phyloP scores from a whole-genome alignment of 2,113 vertebrate species.

The Nothobranchius furzeri region DNA sequence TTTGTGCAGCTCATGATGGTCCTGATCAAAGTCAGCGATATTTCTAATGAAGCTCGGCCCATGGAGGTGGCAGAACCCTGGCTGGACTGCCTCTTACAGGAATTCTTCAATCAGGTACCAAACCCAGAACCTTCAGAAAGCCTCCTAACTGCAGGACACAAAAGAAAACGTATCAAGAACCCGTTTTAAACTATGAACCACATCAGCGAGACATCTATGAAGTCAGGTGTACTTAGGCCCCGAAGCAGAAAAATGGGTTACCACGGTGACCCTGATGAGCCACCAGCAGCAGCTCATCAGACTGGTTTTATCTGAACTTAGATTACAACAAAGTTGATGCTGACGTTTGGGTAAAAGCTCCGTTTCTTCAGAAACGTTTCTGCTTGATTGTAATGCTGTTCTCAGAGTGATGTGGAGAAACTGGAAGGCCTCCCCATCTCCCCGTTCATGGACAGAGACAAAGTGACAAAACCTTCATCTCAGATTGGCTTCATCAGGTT shows the following conservation, averaged over 20 bases:
- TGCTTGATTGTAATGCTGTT: neutral
- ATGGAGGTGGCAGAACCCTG: constrained; percentile 84
- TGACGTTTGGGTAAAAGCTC: no score
- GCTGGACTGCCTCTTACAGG: constrained; percentile 83
- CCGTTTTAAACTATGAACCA: no score
- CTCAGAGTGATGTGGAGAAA: constrained; percentile 82
- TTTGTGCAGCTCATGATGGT: constrained; percentile 78
- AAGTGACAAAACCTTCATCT: constrained; percentile 81
- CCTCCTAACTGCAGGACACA: neutral
- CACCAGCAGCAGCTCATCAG: no score
- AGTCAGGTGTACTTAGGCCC: no score
- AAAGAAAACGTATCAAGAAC: no score
- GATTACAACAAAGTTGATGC: no score
- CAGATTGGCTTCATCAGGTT: constrained; percentile 84
- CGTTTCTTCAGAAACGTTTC: no score
- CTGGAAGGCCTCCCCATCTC: constrained; percentile 82
- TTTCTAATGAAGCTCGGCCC: constrained; percentile 82
- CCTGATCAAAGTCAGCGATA: constrained; percentile 84
- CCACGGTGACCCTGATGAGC: no score
- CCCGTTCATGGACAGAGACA: constrained; percentile 84
- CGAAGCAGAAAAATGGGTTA: no score
- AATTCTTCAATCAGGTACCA: constrained; percentile 84
- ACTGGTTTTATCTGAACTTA: no score
- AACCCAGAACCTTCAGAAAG: neutral
- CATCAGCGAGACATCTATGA: no score